phyloP scores from a whole-genome alignment of 2,113 vertebrate species.

The Nematolebias whitei region DNA sequence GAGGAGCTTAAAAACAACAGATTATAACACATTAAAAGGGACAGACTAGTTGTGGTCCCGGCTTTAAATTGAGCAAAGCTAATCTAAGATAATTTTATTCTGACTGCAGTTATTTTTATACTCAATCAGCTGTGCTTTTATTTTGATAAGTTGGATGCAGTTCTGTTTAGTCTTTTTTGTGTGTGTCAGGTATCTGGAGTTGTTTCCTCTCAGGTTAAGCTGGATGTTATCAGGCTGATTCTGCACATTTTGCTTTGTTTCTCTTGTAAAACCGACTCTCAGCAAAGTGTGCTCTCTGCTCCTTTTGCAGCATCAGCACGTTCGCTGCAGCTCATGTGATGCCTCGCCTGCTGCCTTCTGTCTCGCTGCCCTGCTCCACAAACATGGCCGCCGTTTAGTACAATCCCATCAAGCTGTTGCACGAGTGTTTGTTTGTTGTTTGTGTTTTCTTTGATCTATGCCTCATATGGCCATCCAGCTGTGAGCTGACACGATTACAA shows the following conservation, averaged over 20 bases:
- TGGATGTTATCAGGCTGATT: not conserved
- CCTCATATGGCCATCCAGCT: conserved; percentile 67
- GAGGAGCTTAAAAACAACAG: no score
- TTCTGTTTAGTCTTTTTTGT: not conserved
- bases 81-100: not conserved
- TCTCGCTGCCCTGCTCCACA: conserved; percentile 1
- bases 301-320: conserved; percentile 21
- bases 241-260: not conserved
- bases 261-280: not conserved
- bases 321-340: not conserved
- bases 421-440: conserved; percentile 30
- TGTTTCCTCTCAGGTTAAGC: not conserved
- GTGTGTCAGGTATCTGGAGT: not conserved
- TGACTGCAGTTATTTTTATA: not conserved
- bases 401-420: conserved; percentile 38
- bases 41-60: no score
- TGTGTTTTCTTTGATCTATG: conserved; percentile 54
- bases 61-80: no score
- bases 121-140: no score
- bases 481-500: conserved; percentile 67
- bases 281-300: not conserved
- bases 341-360: not conserved
- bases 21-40: no score
- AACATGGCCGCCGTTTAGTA: conserved; percentile 34
- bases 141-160: no score